Base-by-base conservation (phyloP, 1,140 invertebrate species). In the Ephestia elutella region DNA sequence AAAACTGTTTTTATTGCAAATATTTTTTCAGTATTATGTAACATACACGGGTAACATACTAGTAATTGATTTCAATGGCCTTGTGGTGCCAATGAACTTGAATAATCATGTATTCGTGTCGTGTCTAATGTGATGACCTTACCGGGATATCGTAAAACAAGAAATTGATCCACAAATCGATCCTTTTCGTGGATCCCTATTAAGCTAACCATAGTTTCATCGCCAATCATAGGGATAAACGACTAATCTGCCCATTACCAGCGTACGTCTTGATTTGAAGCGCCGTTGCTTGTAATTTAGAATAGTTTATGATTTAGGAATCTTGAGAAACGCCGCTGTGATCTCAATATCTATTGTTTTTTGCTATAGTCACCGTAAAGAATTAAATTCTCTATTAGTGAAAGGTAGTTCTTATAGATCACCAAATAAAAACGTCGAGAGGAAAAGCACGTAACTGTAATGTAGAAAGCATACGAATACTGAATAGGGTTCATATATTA, bases 171-270 rank as follows among this genome's bases (percentile, higher is more conserved):
- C 30, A 55, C 51, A 50, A 63, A 15, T 44, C 38, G 38, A 44
- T 44, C 38, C 38, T 73, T 65, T 71, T 59, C 56, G 49, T 64
- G 15, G 48, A 53, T 60, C 57, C 63, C 66, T 70, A 74, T 71
- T 65, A 72, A 65, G 66, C 56, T 63, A 61, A 66, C 56, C 64
- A 63, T 62, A 60, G 53, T 65, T 72, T 69, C 64, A 69, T 69
- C 64, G 57, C 51, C 62, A 61, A 62, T 66, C 60, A 70, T 66
- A 58, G 60, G 58, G 60, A 66, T 65, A 21, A 63, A 51, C 56
- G 57, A 55, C 60, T 70, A 65, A 70, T 70, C 50, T 65, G 53
- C 58, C 71, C 30, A 67, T 68, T 68, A 70, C 48, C 10, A 13
- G 21, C 9, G 35, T 59, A 63, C 54, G 50, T 60, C 32, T 44